phyloP scores from a whole-genome alignment of 2,797 vertebrate species.

The Lemur catta region DNA sequence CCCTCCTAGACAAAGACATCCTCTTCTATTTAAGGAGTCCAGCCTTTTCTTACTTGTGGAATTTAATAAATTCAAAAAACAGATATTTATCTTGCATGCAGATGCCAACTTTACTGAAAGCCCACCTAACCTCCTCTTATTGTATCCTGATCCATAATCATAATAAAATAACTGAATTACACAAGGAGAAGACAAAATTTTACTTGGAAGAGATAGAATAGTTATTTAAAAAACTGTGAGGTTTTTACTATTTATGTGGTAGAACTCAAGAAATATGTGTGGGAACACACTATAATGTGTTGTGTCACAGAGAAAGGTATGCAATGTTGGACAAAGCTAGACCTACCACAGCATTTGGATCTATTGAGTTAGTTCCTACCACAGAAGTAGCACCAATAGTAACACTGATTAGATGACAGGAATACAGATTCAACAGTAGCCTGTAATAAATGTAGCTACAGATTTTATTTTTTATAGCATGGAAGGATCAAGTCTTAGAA shows the following conservation, averaged over 20 bases:
- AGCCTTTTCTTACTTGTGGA: background rate
- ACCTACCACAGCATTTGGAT: background rate
- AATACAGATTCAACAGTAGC: background rate
- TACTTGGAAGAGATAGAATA: background rate
- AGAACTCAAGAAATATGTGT: background rate
- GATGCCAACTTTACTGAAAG: background rate
- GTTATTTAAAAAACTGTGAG: background rate
- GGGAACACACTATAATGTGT: background rate
- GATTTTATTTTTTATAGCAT: background rate
- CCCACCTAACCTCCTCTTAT: background rate
- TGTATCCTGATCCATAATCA: background rate
- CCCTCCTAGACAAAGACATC: background rate
- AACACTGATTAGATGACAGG: background rate
- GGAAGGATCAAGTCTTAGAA: background rate
- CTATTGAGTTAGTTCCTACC: background rate
- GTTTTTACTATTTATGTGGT: background rate
- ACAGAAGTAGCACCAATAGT: background rate
- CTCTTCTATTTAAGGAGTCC: background rate
- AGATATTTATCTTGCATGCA: fast-evolving
- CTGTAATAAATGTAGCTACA: background rate
- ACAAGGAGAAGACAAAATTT: background rate
- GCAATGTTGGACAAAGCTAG: background rate
- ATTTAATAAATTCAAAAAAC: background rate
- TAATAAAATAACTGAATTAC: background rate
- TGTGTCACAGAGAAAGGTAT: background rate